These are phyloP conservation scores for Deilephila elpenor DNA, from an alignment of 2,888 invertebrate species.

Conservation along the genomic window DNA sequence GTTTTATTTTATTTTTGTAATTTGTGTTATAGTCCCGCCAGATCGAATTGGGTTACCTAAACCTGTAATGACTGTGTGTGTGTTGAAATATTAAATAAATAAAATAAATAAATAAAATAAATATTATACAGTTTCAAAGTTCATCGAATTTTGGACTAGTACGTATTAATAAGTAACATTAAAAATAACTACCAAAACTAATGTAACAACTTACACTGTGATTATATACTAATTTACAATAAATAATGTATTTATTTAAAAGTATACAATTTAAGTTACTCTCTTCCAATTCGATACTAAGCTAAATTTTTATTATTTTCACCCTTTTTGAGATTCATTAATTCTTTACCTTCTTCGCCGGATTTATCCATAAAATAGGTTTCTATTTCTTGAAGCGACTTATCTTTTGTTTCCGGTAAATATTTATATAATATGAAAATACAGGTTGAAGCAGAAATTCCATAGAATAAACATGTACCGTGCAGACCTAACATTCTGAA, in stretches of 20 bases:
- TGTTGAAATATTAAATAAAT: no score
- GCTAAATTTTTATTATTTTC: conserved; percentile 26
- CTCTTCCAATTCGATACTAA: conserved; percentile 6
- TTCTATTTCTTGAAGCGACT: conserved; percentile 41
- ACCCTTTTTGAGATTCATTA: conserved; percentile 30
- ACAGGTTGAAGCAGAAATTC: conserved; percentile 35
- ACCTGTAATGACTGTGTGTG: no score
- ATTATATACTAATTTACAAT: conserved; percentile 9
- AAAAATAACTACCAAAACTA: conserved; percentile 11
- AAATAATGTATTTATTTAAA: conserved; percentile 9
- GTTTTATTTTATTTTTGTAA: no score
- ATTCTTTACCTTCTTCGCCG: conserved; percentile 32
- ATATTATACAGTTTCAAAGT: neutral
- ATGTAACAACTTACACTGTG: conserved; percentile 5
- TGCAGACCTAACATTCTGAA: conserved; percentile 40
- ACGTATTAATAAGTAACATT: neutral
- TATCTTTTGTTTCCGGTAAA: conserved; percentile 46
- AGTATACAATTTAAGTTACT: neutral
- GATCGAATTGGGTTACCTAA: no score
- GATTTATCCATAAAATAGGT: conserved; percentile 33
- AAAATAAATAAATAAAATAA: no score
- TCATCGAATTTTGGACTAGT: conserved; percentile 25
- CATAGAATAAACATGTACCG: conserved; percentile 43
- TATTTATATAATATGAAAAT: conserved; percentile 37
- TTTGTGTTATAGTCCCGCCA: no score